A percentile compares a stretch with the other conserved stretches of the same genome.
These are phyloP conservation scores for Aurelia sp. DNA, from an alignment of 30 jellyfish, hydroid and myxozoan species.

Conservation along the genomic window DNA sequence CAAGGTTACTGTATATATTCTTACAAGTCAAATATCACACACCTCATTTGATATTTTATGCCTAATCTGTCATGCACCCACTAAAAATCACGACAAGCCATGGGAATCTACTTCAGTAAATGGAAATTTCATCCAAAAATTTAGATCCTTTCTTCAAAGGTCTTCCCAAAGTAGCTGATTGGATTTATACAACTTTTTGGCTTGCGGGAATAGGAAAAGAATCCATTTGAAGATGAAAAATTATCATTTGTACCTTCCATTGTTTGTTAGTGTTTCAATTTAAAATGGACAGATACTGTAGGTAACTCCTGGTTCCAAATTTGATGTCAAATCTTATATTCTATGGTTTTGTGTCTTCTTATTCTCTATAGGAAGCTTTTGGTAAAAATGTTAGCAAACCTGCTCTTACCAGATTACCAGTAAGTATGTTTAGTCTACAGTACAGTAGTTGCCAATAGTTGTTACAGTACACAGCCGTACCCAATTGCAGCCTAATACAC, in stretches of 20 bases:
- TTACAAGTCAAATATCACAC: no score
- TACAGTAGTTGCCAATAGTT: background rate
- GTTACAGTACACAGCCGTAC: background rate
- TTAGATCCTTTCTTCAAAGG: no score
- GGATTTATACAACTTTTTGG: no score
- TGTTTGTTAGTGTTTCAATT: background rate
- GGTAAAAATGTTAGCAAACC: conserved; percentile 95
- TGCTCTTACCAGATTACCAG: conserved; percentile 93
- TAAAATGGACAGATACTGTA: background rate
- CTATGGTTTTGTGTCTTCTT: background rate
- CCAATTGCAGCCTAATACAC: background rate
- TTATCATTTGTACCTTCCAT: no score
- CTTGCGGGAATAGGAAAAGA: no score
- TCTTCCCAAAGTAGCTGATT: no score
- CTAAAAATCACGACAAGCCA: no score
- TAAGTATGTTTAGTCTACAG: conserved; percentile 29
- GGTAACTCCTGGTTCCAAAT: background rate
- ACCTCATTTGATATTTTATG: no score
- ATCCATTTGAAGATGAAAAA: background rate
- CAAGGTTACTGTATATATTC: no score
- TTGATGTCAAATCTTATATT: background rate
- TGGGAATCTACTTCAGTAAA: no score
- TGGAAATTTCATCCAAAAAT: no score
- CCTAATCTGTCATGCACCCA: no score
- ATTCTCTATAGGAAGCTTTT: conserved; percentile 86